Conservation (phyloP, 2,888 invertebrate genomes). For the Cosmia pyralina region DNA sequence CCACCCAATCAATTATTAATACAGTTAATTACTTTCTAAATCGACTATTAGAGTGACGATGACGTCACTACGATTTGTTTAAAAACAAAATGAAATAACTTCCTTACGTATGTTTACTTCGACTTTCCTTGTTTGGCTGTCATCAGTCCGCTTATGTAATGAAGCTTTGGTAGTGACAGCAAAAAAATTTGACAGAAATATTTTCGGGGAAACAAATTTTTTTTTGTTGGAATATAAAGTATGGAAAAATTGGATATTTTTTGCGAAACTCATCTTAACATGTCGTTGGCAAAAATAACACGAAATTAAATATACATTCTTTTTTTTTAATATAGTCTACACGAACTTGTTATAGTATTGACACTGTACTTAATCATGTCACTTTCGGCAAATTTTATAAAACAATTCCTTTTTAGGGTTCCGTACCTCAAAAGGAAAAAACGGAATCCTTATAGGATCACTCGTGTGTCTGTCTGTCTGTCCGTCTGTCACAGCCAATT, state of each 20-base stretch:
- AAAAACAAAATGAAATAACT: conserved; percentile 22
- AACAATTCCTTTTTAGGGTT: too few species aligned
- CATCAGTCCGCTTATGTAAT: conserved; percentile 72
- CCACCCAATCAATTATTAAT: not conserved
- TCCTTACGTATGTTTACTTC: conserved; percentile 74
- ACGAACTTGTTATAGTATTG: too few species aligned
- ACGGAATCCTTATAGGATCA: too few species aligned
- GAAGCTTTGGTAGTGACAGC: conserved; percentile 69
- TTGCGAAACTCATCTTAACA: not conserved
- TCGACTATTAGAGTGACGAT: not conserved
- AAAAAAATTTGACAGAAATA: conserved; percentile 5
- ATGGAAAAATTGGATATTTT: not conserved
- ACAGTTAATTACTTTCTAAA: not conserved
- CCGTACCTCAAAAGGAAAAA: too few species aligned
- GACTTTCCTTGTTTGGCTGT: conserved; percentile 81
- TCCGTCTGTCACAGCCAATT: too few species aligned
- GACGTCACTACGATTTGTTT: conserved; percentile 6
- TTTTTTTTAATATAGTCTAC: too few species aligned
- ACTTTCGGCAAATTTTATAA: too few species aligned
- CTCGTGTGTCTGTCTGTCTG: too few species aligned
- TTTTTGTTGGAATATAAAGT: not conserved
- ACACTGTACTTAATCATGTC: too few species aligned
- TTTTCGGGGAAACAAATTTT: not conserved
- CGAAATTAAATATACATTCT: too few species aligned
- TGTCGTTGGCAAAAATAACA: too few species aligned